Evolutionary conservation across 2,888 invertebrate species (phyloP).

Genomic region (Syritta pipiens): DNA sequence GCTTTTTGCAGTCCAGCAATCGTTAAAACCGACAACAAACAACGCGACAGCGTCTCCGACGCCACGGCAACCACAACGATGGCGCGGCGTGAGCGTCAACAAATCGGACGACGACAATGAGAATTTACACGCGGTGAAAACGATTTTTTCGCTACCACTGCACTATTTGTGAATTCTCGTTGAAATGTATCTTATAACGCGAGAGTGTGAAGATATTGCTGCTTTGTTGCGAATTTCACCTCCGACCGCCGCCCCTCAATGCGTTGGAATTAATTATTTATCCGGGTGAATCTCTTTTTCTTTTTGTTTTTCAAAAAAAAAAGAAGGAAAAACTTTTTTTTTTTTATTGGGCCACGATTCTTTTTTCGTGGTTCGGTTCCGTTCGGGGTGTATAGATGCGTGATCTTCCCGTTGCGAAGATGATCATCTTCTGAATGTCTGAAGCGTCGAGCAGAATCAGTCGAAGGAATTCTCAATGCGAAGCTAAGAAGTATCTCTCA

Average conservation of each 20-base stretch:
- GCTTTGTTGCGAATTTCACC: constrained; percentile 48
- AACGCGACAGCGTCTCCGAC: constrained; percentile 2
- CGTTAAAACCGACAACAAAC: constrained; percentile 9
- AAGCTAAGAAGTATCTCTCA: constrained; percentile 27
- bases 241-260: constrained; percentile 41
- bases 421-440: constrained; percentile 43
- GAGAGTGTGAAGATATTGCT: constrained; percentile 50
- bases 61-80: background rate
- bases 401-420: constrained; percentile 46
- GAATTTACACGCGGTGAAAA: constrained; percentile 50
- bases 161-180: constrained; percentile 59
- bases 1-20: constrained; percentile 25
- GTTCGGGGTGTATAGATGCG: constrained; percentile 30
- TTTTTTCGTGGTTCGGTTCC: constrained; percentile 34
- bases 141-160: constrained; percentile 51
- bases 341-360: constrained; percentile 6
- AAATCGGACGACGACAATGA: constrained; percentile 17
- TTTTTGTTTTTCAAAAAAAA: background rate
- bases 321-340: too few species aligned
- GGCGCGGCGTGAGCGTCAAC: background rate
- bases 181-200: constrained; percentile 53
- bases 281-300: constrained; percentile 54
- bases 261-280: constrained; percentile 66
- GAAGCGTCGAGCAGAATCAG: constrained; percentile 37
- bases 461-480: constrained; percentile 44